Evolutionary conservation across 2,888 invertebrate genomes (phyloP), one percentile per base, ranked within the genome.

Genomic region (Margaritifera margaritifera): DNA sequence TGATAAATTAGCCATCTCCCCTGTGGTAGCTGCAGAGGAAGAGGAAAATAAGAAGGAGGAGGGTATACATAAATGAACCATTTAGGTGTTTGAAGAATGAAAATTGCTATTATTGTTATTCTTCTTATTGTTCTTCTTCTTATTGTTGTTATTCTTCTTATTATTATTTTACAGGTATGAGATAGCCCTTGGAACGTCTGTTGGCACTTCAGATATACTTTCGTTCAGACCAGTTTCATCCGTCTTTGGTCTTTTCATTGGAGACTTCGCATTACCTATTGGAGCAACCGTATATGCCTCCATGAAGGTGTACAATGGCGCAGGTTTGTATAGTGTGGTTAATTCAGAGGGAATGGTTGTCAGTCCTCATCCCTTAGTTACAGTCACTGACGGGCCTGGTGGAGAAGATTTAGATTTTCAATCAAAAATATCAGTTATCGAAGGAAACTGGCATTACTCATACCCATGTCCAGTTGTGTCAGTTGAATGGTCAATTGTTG

Each of bases 381-480:
- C 22, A 1, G 79, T 82, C 6, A 62, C 31, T 18, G 82, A 82
- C 64, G 82, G 82, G 5, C 54, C 58, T 8, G 64, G 56, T 15
- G 68, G 65, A 5, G 19, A 64, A 2, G 80, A 80, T 65, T 62
- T 67, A 6, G 79, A 83, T 65, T 81, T 68, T 53, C 81, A 81
- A 60, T 75, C 78, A 1, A 61, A 71, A 24, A 68, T 80, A 24
- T 75, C 75, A 60, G 62, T 74, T 15, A 71, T 84, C 6, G 66
- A 77, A 56, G 84, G 82, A 15, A 55, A 66, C 18, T 84, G 82
- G 83, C 58, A 70, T 27, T 83, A 79, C 68, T 78, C 79, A 1
- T 80, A 84, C 66, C 65, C 72, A 5, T 83, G 83, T 70, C 78
- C 79, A 6, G 73, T 81, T 18, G 54, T 65, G 19, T 71, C 75